A percentile compares a stretch with the other conserved stretches of the same genome.
These are phyloP conservation scores for Agapostemon virescens DNA, from an alignment of 2,888 invertebrate species.

Conservation along the genomic window DNA sequence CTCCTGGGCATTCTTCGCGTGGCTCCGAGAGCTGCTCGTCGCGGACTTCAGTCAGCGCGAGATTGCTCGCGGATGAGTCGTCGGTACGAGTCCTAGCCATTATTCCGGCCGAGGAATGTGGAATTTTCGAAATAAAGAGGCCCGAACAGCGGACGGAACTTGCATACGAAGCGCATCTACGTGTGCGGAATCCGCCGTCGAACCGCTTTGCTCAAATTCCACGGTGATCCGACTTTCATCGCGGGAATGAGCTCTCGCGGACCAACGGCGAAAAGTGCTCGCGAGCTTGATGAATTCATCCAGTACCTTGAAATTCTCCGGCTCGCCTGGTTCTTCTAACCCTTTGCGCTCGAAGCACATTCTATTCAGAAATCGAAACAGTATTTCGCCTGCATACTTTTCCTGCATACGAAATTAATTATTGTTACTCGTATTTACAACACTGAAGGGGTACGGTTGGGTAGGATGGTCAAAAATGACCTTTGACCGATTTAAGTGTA, in stretches of 20 bases:
- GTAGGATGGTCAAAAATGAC: too few relatives aligned
- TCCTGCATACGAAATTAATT: too few relatives aligned
- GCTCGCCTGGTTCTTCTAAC: not conserved
- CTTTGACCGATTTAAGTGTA: too few relatives aligned
- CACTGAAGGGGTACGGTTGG: too few relatives aligned
- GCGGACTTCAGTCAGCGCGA: constrained; percentile 36
- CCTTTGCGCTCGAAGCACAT: too few relatives aligned
- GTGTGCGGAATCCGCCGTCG: constrained; percentile 57
- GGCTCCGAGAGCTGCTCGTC: constrained; percentile 36
- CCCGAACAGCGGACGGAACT: constrained; percentile 64
- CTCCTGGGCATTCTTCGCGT: constrained; percentile 52
- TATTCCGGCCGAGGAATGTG: constrained; percentile 67
- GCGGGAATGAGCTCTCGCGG: constrained; percentile 8
- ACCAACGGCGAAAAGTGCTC: not conserved
- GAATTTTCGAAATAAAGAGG: constrained; percentile 76
- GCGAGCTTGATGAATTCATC: not conserved
- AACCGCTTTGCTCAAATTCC: constrained; percentile 54
- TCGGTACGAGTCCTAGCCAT: constrained; percentile 56
- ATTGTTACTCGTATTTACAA: too few relatives aligned
- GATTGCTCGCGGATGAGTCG: constrained; percentile 64
- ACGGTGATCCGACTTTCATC: not conserved
- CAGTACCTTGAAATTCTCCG: not conserved
- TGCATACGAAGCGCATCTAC: constrained; percentile 69
- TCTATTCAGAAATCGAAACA: too few relatives aligned
- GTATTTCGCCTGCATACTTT: too few relatives aligned